phyloP scores from a whole-genome alignment of 2,113 vertebrate species.

The Lethenteron reissneri region DNA sequence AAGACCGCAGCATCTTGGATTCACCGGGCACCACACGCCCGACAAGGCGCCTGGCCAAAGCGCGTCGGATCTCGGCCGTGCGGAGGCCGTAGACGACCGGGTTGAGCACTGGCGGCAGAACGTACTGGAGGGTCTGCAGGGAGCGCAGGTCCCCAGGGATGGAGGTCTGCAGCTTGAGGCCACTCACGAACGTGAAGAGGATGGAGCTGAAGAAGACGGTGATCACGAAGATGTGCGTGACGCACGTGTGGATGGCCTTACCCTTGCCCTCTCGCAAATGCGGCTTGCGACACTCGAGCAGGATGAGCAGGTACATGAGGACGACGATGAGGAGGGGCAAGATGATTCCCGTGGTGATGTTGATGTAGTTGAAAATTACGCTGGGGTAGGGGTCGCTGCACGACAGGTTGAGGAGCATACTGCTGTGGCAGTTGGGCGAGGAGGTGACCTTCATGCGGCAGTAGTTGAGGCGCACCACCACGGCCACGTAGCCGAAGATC shows the following conservation, averaged over 20 bases:
- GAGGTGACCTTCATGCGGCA: conserved; percentile 18
- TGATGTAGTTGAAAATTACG: conserved; percentile 12
- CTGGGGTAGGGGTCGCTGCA: conserved; percentile 6
- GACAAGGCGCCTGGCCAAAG: too few relatives aligned
- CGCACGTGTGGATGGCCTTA: conserved; percentile 21
- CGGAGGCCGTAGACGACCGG: too few relatives aligned
- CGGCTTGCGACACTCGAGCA: conserved; percentile 12
- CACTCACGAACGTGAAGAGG: conserved; percentile 9
- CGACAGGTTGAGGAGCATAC: conserved; percentile 14
- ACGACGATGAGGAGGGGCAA: conserved; percentile 18
- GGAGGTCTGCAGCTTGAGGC: too few relatives aligned
- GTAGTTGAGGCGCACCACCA: conserved; percentile 14
- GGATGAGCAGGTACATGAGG: conserved; percentile 14
- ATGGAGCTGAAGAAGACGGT: conserved; percentile 20
- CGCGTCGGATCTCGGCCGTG: too few relatives aligned
- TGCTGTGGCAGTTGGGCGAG: conserved; percentile 20
- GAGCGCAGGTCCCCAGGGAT: too few relatives aligned
- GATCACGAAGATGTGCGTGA: conserved; percentile 20
- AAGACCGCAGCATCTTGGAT: too few relatives aligned
- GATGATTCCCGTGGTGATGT: conserved; percentile 14
- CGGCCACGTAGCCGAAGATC: conserved; percentile 16
- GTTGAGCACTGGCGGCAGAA: too few relatives aligned
- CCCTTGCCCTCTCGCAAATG: neutral
- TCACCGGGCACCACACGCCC: too few relatives aligned
- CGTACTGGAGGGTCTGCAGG: too few relatives aligned